These are phyloP conservation scores for Carassius carassius DNA, from an alignment of 2,113 vertebrate genomes.

Conservation along the genomic window DNA sequence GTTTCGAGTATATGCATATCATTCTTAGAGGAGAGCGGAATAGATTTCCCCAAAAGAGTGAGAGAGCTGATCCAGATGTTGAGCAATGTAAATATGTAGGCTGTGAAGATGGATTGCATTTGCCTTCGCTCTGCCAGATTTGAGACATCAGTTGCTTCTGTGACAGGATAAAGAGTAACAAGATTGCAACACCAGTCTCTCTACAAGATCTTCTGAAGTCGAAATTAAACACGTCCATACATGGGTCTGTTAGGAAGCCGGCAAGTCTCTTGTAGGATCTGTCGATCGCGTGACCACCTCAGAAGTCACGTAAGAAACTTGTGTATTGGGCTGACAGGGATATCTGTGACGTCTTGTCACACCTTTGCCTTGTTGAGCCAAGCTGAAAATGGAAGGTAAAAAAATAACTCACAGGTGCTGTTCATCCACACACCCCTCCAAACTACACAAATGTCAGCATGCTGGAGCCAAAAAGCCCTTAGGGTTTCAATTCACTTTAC, in stretches of 20 bases:
- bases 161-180: constrained; percentile 18
- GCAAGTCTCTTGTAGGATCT: not conserved
- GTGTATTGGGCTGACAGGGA: constrained; percentile 44
- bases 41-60: constrained; percentile 6
- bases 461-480: not conserved
- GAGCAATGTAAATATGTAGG: not conserved
- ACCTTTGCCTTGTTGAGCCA: constrained; percentile 7
- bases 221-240: constrained; percentile 30
- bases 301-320: constrained; percentile 3
- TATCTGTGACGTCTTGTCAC: not conserved
- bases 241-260: constrained; percentile 14
- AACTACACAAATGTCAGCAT: not conserved
- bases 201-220: constrained; percentile 3
- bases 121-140: not conserved
- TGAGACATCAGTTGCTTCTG: constrained; percentile 13
- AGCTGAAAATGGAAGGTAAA: not conserved
- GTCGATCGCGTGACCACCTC: not conserved
- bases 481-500: constrained; percentile 1
- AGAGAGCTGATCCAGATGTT: constrained; percentile 43
- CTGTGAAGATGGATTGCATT: constrained; percentile 15
- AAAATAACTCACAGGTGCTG: constrained; percentile 35
- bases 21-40: not conserved
- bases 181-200: not conserved
- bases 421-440: constrained; percentile 1
- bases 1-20: not conserved